Conservation (phyloP, 2,113 vertebrate species). For the Eulemur macaco region DNA sequence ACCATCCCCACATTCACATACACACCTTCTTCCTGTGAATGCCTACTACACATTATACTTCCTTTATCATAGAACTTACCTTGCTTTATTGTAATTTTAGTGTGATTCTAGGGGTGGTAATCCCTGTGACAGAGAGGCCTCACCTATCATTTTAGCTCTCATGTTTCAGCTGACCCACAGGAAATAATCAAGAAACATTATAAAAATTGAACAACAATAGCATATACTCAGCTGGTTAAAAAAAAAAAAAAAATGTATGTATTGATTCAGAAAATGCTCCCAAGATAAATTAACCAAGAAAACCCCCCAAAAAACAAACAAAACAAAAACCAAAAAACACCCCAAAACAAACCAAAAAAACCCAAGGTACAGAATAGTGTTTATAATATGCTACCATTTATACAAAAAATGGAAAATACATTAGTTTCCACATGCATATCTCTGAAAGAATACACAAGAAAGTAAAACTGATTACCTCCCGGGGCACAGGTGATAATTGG, state of each 20-base stretch:
- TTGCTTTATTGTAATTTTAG: not conserved
- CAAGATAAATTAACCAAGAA: not conserved
- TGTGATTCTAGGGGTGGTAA: not conserved
- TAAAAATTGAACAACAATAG: not conserved
- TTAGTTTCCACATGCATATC: not conserved
- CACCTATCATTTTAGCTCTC: not conserved
- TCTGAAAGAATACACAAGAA: not conserved
- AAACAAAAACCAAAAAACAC: no score
- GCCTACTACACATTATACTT: not conserved
- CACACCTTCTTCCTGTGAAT: not conserved
- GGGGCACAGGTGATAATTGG: not conserved
- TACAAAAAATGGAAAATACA: not conserved
- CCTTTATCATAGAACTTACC: not conserved
- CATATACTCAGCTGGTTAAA: not conserved
- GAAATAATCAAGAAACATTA: not conserved
- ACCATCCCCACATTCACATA: not conserved
- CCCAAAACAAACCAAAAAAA: no score
- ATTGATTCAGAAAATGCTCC: slow-evolving; percentile 41
- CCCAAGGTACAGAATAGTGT: not conserved
- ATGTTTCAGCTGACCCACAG: not conserved
- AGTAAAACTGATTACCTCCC: not conserved
- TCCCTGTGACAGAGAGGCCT: not conserved
- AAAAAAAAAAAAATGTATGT: not conserved
- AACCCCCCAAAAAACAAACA: no score
- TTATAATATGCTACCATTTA: slow-evolving; percentile 12